Base-by-base conservation (phyloP, 2,797 vertebrate species). In the Ptychadena robeensis region DNA sequence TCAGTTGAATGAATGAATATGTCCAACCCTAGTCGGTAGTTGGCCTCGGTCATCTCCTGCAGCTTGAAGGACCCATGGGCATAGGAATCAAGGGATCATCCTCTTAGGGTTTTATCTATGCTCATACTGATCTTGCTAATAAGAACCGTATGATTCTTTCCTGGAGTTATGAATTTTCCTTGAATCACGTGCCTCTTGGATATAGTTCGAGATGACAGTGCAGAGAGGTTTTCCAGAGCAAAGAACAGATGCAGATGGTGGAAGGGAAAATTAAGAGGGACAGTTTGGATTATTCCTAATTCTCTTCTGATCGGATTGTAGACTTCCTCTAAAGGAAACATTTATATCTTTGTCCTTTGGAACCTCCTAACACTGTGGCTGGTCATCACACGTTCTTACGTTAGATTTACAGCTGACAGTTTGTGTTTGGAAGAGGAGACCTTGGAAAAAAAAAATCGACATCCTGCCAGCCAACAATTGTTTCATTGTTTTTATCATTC, bases 171-270 rank as follows among this genome's bases (percentile, higher is more conserved):
- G n/a, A 53, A 73, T 80, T 80, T 84, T 80, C 82, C 72, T 80
- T 80, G 61, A 85, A 72, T 85, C 82, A 85, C 64, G 25, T 35
- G n/a, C 80, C 75, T 77, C 82, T 80, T 85, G 82, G 82, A 85
- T 28, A 37, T 35, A 64, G 71, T 70, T 80, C 30, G 40, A 75
- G 35, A 85, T 69, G 78, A 75, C 30, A 65, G 30, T 80, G 63
- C 69, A 53, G 65, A 79, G 69, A 69, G 53, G 69, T 64, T 85
- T 84, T 84, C 82, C 82, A 85, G 72, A 48, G 82, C 71, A 85
- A 85, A 61, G 80, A 85, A 80, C 63, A 85, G 53, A 85, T 80
- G 77, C 82, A 85, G 68, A 85, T 69, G 70, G 79, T 68, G 53
- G 32, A 79, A 79, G 57, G 79, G 71, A 68, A 80, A 80, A 65